These are phyloP conservation scores for Helicoverpa zea DNA, from an alignment of 1,140 invertebrate species.

Conservation along the genomic window DNA sequence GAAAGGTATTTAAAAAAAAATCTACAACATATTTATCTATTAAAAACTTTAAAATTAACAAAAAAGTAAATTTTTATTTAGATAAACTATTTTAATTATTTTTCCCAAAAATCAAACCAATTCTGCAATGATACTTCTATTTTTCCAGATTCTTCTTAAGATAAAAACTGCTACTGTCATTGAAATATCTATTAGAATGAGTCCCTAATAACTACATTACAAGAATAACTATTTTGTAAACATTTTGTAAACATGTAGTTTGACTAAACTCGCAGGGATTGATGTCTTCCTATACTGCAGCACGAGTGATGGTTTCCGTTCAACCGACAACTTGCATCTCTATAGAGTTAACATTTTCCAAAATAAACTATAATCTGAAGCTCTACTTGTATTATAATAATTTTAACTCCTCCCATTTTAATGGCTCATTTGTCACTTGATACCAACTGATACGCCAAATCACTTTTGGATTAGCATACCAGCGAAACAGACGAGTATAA, in stretches of 20 bases:
- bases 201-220: not conserved
- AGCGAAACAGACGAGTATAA: not conserved
- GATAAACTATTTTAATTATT: too few relatives aligned
- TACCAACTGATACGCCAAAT: too few relatives aligned
- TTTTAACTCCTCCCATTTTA: too few relatives aligned
- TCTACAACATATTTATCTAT: too few relatives aligned
- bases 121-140: too few relatives aligned
- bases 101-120: too few relatives aligned
- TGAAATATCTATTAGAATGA: not conserved
- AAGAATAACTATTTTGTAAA: not conserved
- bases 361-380: not conserved
- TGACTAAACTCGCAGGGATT: not conserved
- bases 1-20: too few relatives aligned
- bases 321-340: not conserved
- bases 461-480: too few relatives aligned
- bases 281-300: conserved; percentile 6
- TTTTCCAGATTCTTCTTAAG: too few relatives aligned
- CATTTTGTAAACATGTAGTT: not conserved
- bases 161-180: not conserved
- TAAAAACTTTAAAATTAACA: too few relatives aligned
- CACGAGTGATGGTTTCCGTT: conserved; percentile 8
- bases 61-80: too few relatives aligned
- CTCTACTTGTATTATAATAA: not conserved
- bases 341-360: not conserved
- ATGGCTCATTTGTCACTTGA: too few relatives aligned